Evolutionary conservation across 2,888 invertebrate species (phyloP).

Genomic region (Thymelicus sylvestris): DNA sequence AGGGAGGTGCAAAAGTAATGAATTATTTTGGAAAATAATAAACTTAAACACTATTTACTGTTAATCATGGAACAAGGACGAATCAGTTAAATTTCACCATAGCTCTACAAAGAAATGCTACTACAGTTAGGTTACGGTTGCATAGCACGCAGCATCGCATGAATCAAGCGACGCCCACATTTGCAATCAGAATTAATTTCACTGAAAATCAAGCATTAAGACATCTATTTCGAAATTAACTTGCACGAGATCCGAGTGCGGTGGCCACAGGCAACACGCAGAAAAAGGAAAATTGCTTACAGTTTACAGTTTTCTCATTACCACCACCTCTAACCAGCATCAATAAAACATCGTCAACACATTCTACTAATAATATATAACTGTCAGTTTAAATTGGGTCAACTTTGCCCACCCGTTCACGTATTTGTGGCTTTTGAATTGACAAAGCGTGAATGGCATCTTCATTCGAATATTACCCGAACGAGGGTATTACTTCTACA

Average conservation of each 20-base stretch:
- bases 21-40: too few relatives aligned
- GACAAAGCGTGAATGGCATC: background rate
- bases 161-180: too few relatives aligned
- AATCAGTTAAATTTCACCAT: too few relatives aligned
- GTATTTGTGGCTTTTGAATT: background rate
- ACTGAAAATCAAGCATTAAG: background rate
- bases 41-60: too few relatives aligned
- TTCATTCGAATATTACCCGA: background rate
- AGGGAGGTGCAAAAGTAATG: too few relatives aligned
- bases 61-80: too few relatives aligned
- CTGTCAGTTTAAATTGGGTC: conserved; percentile 15
- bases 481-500: background rate
- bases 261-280: conserved; percentile 13
- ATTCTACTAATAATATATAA: conserved; percentile 44
- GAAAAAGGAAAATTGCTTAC: conserved; percentile 35
- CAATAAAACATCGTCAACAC: conserved; percentile 21
- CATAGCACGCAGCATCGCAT: too few relatives aligned
- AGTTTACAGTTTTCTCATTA: conserved; percentile 34
- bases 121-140: too few relatives aligned
- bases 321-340: conserved; percentile 10
- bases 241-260: conserved; percentile 11
- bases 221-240: background rate
- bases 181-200: background rate
- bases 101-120: too few relatives aligned
- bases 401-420: conserved; percentile 1